Evolutionary conservation across 2,113 vertebrate genomes (phyloP).

Genomic region (Colius striatus): DNA sequence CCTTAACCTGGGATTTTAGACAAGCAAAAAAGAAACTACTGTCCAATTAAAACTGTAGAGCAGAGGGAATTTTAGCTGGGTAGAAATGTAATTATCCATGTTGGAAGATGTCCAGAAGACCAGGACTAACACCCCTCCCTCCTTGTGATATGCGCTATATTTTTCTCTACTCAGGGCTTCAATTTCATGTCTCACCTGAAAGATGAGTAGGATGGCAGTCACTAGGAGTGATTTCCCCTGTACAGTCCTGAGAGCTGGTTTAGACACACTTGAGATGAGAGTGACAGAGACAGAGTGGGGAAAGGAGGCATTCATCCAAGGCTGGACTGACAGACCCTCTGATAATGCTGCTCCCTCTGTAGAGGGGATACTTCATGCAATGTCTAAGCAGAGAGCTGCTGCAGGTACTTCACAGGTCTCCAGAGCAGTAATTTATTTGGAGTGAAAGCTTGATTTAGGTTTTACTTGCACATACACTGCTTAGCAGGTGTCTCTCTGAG

Average conservation of each 20-base stretch:
- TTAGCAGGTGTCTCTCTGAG: slow-evolving; percentile 41
- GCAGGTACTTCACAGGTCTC: slow-evolving; percentile 32
- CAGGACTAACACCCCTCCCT: background rate
- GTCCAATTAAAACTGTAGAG: slow-evolving; percentile 4
- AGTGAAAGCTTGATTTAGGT: slow-evolving; percentile 53
- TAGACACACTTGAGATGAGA: background rate
- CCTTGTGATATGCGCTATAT: slow-evolving; percentile 7
- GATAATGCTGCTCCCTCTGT: background rate
- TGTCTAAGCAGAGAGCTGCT: slow-evolving; percentile 29
- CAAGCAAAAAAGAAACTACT: background rate
- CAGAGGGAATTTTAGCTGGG: slow-evolving; percentile 16
- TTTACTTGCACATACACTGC: slow-evolving; percentile 30
- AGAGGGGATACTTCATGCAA: slow-evolving; percentile 38
- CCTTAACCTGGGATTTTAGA: background rate
- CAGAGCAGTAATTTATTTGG: slow-evolving; percentile 27
- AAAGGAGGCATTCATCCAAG: slow-evolving; percentile 37
- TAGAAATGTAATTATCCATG: slow-evolving; percentile 20
- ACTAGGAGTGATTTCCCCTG: background rate
- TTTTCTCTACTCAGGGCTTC: slow-evolving; percentile 24
- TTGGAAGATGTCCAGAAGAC: slow-evolving; percentile 22
- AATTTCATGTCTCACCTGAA: slow-evolving; percentile 48
- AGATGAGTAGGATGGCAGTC: slow-evolving; percentile 32
- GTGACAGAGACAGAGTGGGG: background rate
- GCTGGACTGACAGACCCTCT: slow-evolving; percentile 41
- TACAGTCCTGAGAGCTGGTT: background rate